phyloP scores from a whole-genome alignment of 2,888 invertebrate genomes.

The Mesorhabditis belari region DNA sequence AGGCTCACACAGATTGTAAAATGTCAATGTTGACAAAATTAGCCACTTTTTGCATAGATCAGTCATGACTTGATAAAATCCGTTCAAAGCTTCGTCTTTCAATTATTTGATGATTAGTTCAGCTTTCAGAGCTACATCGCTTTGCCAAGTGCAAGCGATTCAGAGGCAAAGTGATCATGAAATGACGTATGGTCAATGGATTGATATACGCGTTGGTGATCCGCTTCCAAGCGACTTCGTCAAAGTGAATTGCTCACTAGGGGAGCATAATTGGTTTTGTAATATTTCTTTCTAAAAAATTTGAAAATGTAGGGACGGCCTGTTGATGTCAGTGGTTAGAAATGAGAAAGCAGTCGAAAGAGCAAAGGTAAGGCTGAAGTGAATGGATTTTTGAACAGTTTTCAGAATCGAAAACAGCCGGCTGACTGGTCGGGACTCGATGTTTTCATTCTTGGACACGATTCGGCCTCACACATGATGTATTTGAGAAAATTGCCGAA shows the following conservation, averaged over 20 bases:
- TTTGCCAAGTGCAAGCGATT: conserved; percentile 17
- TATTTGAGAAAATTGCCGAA: conserved; percentile 73
- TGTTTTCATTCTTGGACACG: conserved; percentile 66
- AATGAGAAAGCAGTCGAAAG: not conserved
- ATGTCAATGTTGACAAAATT: too few relatives aligned
- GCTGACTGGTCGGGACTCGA: conserved; percentile 16
- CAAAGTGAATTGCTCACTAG: not conserved
- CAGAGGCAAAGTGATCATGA: conserved; percentile 13
- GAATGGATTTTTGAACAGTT: not conserved
- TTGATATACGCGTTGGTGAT: not conserved
- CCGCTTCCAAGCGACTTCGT: not conserved
- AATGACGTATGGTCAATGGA: conserved; percentile 4
- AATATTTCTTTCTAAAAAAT: too few relatives aligned
- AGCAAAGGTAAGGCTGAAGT: not conserved
- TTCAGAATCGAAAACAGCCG: not conserved
- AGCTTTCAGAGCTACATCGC: not conserved
- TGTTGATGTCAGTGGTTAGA: conserved; percentile 19
- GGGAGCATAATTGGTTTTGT: not conserved
- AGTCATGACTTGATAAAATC: too few relatives aligned
- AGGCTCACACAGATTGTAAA: too few relatives aligned
- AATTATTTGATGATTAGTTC: too few relatives aligned
- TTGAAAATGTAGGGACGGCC: conserved; percentile 16
- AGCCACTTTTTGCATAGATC: too few relatives aligned
- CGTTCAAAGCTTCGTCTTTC: too few relatives aligned
- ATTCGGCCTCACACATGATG: conserved; percentile 77